Percentiles rank a stretch among this genome's conserved stretches.
phyloP scores from a whole-genome alignment of 1,140 invertebrate genomes.

The Coptotermes formosanus region DNA sequence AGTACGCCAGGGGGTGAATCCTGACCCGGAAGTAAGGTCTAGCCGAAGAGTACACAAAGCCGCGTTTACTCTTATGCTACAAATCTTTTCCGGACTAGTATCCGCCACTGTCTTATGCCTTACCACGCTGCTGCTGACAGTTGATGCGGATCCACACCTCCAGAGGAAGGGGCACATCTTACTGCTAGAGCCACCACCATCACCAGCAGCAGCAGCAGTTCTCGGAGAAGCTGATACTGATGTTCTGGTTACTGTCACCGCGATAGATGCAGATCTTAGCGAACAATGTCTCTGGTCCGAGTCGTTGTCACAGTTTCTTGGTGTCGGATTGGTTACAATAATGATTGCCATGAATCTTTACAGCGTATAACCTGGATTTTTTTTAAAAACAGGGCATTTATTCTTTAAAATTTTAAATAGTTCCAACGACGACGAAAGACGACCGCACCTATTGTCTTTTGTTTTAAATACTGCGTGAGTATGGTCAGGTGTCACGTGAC shows the following conservation, averaged over 20 bases:
- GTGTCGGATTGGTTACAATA: not conserved
- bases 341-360: slow-evolving; percentile 3
- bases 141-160: not conserved
- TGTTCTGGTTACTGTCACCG: not conserved
- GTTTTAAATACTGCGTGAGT: not conserved
- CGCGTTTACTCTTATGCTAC: no score
- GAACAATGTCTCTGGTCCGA: not conserved
- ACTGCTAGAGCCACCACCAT: not conserved
- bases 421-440: not conserved
- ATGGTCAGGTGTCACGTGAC: not conserved
- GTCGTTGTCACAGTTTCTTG: not conserved
- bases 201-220: not conserved
- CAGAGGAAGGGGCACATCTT: not conserved
- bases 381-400: not conserved
- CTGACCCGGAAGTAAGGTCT: no score
- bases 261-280: not conserved
- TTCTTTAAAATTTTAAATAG: not conserved
- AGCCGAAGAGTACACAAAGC: no score
- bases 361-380: not conserved
- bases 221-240: not conserved
- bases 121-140: slow-evolving; percentile 1
- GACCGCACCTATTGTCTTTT: not conserved
- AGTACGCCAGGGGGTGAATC: no score
- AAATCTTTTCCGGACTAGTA: no score
- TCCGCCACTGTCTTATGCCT: not conserved